Evolutionary conservation across 2,888 invertebrate species (phyloP).

Genomic region (Pammene fasciana): DNA sequence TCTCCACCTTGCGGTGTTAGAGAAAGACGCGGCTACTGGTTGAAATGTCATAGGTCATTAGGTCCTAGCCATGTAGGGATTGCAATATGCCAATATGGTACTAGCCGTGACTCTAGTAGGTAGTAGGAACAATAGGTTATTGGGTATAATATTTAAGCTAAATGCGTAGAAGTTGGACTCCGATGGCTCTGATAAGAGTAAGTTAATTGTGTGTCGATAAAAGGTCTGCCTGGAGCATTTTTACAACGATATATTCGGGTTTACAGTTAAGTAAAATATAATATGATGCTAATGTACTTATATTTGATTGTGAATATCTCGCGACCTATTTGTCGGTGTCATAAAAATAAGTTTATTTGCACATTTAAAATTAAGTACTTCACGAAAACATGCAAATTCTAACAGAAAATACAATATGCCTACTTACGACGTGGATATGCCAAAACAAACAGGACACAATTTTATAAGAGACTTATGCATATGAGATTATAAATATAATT

Average conservation of each 20-base stretch:
- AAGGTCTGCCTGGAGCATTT: constrained; percentile 12
- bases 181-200: constrained; percentile 72
- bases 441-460: no score
- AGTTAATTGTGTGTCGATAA: constrained; percentile 59
- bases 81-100: constrained; percentile 83
- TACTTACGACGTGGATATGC: no score
- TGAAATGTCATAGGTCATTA: constrained; percentile 84
- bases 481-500: no score
- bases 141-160: constrained; percentile 62
- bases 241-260: not conserved
- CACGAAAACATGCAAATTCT: no score
- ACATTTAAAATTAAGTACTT: no score
- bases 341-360: no score
- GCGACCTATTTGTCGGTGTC: no score
- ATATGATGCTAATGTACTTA: no score
- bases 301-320: no score
- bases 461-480: no score
- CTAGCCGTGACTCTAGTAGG: constrained; percentile 75
- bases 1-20: constrained; percentile 55
- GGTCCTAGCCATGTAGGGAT: constrained; percentile 78
- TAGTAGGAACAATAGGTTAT: constrained; percentile 73
- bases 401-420: no score
- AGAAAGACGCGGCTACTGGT: constrained; percentile 68
- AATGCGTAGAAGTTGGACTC: constrained; percentile 68
- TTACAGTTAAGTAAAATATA: no score